These are phyloP conservation scores for Tapirus terrestris DNA, from an alignment of 2,113 vertebrate genomes.

Conservation along the genomic window DNA sequence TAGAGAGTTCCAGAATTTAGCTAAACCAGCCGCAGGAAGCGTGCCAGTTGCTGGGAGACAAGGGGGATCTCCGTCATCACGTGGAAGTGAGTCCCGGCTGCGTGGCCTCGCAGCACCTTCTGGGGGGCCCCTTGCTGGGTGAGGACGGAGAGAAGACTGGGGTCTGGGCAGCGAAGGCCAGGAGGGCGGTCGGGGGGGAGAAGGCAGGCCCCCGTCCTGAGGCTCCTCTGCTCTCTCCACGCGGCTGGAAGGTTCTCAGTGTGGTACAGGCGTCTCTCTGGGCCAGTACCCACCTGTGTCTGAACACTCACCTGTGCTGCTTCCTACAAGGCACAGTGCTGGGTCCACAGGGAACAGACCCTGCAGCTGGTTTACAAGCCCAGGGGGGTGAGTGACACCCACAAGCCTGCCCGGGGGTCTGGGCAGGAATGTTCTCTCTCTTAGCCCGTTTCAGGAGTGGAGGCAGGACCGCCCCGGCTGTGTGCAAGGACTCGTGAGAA, in stretches of 20 bases:
- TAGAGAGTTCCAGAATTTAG: too few species aligned
- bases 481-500: neutral
- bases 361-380: neutral
- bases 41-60: too few species aligned
- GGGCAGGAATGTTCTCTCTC: neutral
- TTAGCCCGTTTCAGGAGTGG: neutral
- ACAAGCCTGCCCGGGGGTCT: neutral
- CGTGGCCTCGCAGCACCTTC: neutral
- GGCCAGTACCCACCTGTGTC: neutral
- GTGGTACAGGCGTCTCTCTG: neutral
- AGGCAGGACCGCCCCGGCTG: neutral
- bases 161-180: neutral
- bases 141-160: neutral
- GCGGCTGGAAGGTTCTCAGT: accelerated
- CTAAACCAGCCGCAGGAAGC: too few species aligned
- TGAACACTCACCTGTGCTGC: neutral
- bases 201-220: accelerated
- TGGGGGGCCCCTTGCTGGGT: neutral
- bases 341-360: neutral
- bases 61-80: neutral
- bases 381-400: neutral
- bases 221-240: accelerated
- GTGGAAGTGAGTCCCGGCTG: neutral
- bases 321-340: accelerated
- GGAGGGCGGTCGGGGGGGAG: accelerated